These are phyloP conservation scores for Tadarida brasiliensis DNA, from an alignment of 2,797 vertebrate genomes.

Conservation along the genomic window DNA sequence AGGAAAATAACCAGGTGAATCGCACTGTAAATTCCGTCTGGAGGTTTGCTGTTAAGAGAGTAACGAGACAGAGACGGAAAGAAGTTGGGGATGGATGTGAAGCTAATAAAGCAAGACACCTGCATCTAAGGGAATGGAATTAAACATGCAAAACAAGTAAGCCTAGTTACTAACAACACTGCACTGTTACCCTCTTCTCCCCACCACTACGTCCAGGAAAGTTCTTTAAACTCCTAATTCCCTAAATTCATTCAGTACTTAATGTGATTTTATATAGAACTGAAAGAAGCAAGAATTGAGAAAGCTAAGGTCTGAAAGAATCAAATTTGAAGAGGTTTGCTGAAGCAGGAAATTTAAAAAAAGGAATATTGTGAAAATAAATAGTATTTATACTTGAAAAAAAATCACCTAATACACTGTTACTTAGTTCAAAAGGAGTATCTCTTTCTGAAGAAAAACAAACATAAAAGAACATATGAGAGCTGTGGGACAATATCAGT, in stretches of 20 bases:
- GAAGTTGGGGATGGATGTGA: background rate
- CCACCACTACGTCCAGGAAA: background rate
- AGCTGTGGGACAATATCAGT: background rate
- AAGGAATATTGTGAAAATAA: background rate
- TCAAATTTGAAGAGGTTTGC: background rate
- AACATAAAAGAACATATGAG: background rate
- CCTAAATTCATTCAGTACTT: background rate
- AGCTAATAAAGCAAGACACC: background rate
- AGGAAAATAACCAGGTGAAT: background rate
- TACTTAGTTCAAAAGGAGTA: background rate
- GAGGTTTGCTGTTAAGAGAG: background rate
- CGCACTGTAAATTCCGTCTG: background rate
- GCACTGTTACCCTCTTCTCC: background rate
- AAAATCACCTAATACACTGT: background rate
- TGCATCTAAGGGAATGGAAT: background rate
- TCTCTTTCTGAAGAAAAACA: background rate
- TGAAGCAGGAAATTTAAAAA: background rate
- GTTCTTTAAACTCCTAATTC: background rate
- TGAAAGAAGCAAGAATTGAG: background rate
- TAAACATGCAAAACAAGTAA: background rate
- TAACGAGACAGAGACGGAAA: background rate
- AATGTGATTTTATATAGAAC: background rate
- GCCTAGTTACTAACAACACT: background rate
- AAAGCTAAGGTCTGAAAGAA: background rate
- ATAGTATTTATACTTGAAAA: background rate